Evolutionary conservation across 2,888 invertebrate genomes (phyloP), one percentile per base, ranked within the genome.

Genomic region (Salticus scenicus): DNA sequence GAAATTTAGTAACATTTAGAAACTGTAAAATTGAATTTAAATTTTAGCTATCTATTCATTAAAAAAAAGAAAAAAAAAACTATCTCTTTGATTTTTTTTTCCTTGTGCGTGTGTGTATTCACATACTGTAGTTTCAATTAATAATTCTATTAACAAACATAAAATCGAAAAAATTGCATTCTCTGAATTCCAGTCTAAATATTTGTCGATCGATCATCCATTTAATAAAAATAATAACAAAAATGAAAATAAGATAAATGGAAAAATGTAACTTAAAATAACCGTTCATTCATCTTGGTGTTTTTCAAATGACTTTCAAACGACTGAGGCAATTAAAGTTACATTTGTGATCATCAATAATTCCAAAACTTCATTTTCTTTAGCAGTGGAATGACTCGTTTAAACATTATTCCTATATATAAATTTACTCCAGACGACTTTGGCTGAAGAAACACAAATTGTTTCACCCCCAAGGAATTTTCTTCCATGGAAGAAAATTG

Each of bases 341-440:
- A 83, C 83, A 83, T 83, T 77, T 77, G 31, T 33, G 83, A 37
- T 83, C 83, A 77, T 83, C 83, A 83, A 83, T 83, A 77, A 73
- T 33, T n/a, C 24, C 24, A 17, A 17, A 24, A 8, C 20, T 24
- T 24, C 12, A 12, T 57, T 57, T 47, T 2, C 42, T 47, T 10
- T 57, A 5, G 24, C 57, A 24, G 4, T 8, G 57, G 17, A 57
- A 57, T 57, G 57, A 57, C 14, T 57, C 4, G 24, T 57, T 57
- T 57, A 20, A 57, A 57, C 24, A 24, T 24, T 57, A 57, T 47
- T 17, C 42, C 42, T 12, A 17, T 47, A 47, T 14, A 14, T 17
- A 14, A 24, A 24, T 57, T 24, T 57, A 20, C 57, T 47, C 24
- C 1, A 7, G 57, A 57, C 24, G 57, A 57, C 24, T 17, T 24